Evolutionary conservation across 2,888 invertebrate species (phyloP).

Genomic region (Ophion ellenae): DNA sequence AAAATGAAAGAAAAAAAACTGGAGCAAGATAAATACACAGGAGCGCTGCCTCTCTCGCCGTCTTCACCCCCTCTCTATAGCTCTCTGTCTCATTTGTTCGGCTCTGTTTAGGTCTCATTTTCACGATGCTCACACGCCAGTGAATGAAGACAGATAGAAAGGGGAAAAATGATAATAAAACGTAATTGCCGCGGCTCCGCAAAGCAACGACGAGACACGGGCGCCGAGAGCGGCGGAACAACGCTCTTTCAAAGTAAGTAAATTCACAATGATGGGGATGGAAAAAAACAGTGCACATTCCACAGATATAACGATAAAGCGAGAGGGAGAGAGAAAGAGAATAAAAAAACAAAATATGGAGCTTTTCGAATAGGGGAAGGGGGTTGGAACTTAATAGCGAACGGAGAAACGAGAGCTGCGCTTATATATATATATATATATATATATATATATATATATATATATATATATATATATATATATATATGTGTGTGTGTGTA

Average conservation of each 20-base stretch:
- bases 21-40: too few relatives aligned
- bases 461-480: too few relatives aligned
- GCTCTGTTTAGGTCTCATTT: too few relatives aligned
- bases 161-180: background rate
- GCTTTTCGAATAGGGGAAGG: background rate
- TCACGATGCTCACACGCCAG: background rate
- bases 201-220: background rate
- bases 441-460: too few relatives aligned
- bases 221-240: background rate
- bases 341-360: background rate
- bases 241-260: conserved; percentile 14
- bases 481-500: too few relatives aligned
- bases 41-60: too few relatives aligned
- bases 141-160: background rate
- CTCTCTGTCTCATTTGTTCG: too few relatives aligned
- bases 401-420: conserved; percentile 10
- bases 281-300: conserved; percentile 3
- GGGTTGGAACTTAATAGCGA: conserved; percentile 6
- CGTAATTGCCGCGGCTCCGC: conserved; percentile 3
- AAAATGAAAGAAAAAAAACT: too few relatives aligned
- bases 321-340: background rate
- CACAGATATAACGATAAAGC: background rate
- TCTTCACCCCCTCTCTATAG: background rate
- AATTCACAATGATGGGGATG: conserved; percentile 12
- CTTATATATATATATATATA: conserved; percentile 5